These are phyloP conservation scores for Gambelia wislizenii DNA, from an alignment of 2,797 vertebrate species.

Conservation along the genomic window DNA sequence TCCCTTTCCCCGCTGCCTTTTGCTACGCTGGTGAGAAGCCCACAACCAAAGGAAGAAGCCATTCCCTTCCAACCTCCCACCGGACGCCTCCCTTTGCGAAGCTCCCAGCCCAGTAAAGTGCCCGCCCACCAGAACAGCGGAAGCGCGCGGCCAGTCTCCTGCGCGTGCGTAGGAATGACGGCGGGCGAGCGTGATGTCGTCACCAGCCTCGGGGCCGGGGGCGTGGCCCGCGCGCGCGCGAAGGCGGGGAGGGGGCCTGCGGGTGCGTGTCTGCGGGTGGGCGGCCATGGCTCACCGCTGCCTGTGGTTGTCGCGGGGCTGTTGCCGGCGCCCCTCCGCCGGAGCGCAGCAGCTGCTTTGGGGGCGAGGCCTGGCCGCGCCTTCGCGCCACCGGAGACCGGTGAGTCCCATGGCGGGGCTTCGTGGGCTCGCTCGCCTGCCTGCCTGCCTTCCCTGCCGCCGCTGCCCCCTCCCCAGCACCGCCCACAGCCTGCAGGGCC, in stretches of 20 bases:
- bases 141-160: no score
- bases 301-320: constrained; percentile 79
- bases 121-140: no score
- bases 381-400: constrained; percentile 62
- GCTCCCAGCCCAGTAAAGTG: no score
- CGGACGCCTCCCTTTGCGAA: no score
- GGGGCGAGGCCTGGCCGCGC: constrained; percentile 31
- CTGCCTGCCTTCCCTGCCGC: background rate
- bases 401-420: constrained; percentile 65
- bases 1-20: no score
- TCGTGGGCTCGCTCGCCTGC: background rate
- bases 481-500: background rate
- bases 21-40: no score
- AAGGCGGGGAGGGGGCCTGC: constrained; percentile 1
- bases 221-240: background rate
- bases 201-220: background rate
- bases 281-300: constrained; percentile 82
- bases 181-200: background rate
- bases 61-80: no score
- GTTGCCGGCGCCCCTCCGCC: constrained; percentile 67
- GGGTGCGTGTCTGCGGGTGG: background rate
- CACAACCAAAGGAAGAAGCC: no score
- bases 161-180: background rate
- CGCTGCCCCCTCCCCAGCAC: accelerated
- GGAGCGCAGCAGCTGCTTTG: constrained; percentile 56